Percentiles rank a stretch among this genome's conserved stretches.
Conservation (phyloP, 1,140 invertebrate species). For the Lerema accius region DNA sequence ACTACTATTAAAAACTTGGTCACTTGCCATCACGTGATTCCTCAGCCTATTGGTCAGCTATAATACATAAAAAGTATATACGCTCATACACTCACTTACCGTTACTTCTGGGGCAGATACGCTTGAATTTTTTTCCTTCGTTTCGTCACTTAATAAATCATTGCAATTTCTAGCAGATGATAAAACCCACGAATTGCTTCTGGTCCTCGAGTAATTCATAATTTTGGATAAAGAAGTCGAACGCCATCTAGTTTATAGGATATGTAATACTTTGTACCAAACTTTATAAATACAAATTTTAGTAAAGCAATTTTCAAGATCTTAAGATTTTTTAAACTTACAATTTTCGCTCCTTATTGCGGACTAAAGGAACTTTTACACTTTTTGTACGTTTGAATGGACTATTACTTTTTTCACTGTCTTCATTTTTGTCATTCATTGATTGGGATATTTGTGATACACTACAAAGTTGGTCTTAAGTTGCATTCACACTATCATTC, state of each 20-base stretch:
- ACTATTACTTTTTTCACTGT: neutral
- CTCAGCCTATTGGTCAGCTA: too few relatives aligned
- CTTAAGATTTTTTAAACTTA: too few relatives aligned
- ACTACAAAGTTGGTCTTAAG: neutral
- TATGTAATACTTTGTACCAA: too few relatives aligned
- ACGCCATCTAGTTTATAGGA: slow-evolving; percentile 14
- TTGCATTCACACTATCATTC: too few relatives aligned
- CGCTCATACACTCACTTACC: neutral
- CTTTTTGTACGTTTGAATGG: neutral
- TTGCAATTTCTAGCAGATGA: neutral
- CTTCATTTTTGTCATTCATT: slow-evolving; percentile 9
- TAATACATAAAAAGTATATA: neutral
- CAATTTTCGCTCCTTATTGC: neutral
- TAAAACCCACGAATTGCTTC: slow-evolving; percentile 1
- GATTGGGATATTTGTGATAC: neutral
- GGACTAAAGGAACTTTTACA: slow-evolving; percentile 6
- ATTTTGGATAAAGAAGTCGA: slow-evolving; percentile 22
- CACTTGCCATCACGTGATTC: too few relatives aligned
- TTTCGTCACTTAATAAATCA: neutral
- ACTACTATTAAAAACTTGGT: too few relatives aligned
- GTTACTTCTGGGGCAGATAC: slow-evolving; percentile 1
- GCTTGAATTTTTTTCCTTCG: neutral
- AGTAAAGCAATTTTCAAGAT: too few relatives aligned
- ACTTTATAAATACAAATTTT: too few relatives aligned
- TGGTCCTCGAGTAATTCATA: slow-evolving; percentile 20